phyloP scores from a whole-genome alignment of 1,140 invertebrate genomes.

The Drosophila pandora region DNA sequence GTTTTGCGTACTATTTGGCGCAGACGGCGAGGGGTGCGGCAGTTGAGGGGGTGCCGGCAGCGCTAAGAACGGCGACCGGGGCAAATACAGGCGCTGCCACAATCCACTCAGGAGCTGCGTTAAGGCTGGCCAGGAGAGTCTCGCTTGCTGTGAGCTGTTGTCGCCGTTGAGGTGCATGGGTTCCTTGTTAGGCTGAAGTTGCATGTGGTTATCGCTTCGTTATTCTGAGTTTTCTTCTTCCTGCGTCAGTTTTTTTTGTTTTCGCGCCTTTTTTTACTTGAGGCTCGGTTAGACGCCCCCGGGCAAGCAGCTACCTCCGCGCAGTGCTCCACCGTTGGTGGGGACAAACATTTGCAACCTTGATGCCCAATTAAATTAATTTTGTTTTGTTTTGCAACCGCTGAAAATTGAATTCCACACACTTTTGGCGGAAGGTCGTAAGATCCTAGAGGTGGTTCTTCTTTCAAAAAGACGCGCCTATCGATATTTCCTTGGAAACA shows the following conservation, averaged over 20 bases:
- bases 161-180: conserved; percentile 50
- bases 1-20: conserved; percentile 20
- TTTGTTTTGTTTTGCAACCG: conserved; percentile 22
- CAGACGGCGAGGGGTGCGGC: conserved; percentile 18
- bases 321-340: background rate
- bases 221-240: conserved; percentile 8
- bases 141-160: conserved; percentile 16
- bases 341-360: background rate
- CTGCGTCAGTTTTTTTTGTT: conserved; percentile 24
- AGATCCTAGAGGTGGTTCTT: too few relatives aligned
- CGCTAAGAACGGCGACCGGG: conserved; percentile 46
- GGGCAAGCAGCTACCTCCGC: background rate
- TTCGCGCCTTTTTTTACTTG: conserved; percentile 57
- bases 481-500: too few relatives aligned
- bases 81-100: conserved; percentile 58
- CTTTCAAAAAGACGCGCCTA: too few relatives aligned
- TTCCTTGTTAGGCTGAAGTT: conserved; percentile 6
- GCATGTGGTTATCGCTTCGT: conserved; percentile 24
- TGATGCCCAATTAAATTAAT: conserved; percentile 12
- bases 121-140: conserved; percentile 59
- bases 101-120: conserved; percentile 47
- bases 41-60: conserved; percentile 42
- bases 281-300: background rate
- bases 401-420: conserved; percentile 62
- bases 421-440: background rate